These are phyloP conservation scores for Scomberomorus guttatus DNA, from an alignment of 2,797 vertebrate species.

Conservation along the genomic window DNA sequence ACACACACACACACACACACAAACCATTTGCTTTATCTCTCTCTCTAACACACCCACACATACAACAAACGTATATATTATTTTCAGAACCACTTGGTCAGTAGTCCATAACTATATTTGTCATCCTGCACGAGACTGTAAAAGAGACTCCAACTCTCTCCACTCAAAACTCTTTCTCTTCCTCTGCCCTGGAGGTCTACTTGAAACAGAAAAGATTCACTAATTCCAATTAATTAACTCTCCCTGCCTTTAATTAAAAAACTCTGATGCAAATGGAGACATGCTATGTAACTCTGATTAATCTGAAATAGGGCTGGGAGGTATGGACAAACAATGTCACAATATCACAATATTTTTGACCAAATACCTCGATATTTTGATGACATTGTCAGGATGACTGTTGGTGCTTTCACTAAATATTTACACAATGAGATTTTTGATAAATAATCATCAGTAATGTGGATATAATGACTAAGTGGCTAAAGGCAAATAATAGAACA, in stretches of 20 bases:
- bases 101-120: conserved; percentile 6
- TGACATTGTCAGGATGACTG: too few species aligned
- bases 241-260: conserved; percentile 64
- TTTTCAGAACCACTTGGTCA: conserved; percentile 6
- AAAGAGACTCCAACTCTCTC: neutral
- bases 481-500: too few species aligned
- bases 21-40: neutral
- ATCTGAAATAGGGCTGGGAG: conserved; percentile 12
- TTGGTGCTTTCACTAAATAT: too few species aligned
- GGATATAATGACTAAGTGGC: too few species aligned
- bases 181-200: conserved; percentile 22
- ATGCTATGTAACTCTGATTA: conserved; percentile 53
- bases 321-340: too few species aligned
- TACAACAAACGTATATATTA: neutral
- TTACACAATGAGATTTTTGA: too few species aligned
- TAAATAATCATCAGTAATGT: too few species aligned
- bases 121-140: neutral
- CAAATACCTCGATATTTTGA: too few species aligned
- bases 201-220: conserved; percentile 55
- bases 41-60: neutral
- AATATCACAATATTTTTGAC: too few species aligned
- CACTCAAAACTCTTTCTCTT: neutral
- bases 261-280: conserved; percentile 61
- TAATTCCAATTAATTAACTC: conserved; percentile 69
- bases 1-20: too few species aligned